Evolutionary conservation across 2,797 vertebrate genomes (phyloP), one percentile per base, ranked within the genome.

Genomic region (Tenualosa ilisha): DNA sequence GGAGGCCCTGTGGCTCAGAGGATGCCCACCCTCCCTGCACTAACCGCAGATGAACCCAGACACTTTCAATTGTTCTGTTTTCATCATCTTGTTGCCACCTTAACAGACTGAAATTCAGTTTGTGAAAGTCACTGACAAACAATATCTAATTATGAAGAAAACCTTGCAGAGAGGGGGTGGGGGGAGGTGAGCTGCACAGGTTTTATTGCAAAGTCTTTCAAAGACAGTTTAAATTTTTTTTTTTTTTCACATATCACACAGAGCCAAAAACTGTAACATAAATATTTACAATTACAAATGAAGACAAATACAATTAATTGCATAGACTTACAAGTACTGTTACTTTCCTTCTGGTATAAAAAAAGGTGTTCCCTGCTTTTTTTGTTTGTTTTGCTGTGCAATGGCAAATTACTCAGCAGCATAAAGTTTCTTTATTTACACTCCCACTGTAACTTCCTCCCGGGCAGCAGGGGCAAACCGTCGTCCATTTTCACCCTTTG

Each of bases 11-110:
- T 83, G 91, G 94, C 85, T 89, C 61, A 68, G 82, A 59, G 85
- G 85, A 86, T 83, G 88, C 83, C 87, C 85, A 93, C 91, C 91
- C 91, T 72, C 88, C 87, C 88, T 75, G 87, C 87, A 88, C 91
- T 94, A 95, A 96, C 94, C 92, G 91, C 89, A 94, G 91, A 95
- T 94, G 93, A 90, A 92, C 91, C 87, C 90, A 90, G 93, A 95
- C 92, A 88, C 15, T 72, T 90, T 89, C 89, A 88, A 91, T 87
- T 93, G 88, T 84, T 88, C 59, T 54, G 83, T 89, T 92, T 90
- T 93, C 88, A 89, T 92, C 92, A 90, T 89, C 88, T 91, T 86
- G 86, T 89, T 91, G 84, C 86, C 89, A 88, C 88, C 90, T 81
- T 91, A 86, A 87, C 84, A 87, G 88, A 92, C 91, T 79, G 72